Base-by-base conservation (phyloP, 2,888 invertebrate species). In the Cancer borealis region DNA sequence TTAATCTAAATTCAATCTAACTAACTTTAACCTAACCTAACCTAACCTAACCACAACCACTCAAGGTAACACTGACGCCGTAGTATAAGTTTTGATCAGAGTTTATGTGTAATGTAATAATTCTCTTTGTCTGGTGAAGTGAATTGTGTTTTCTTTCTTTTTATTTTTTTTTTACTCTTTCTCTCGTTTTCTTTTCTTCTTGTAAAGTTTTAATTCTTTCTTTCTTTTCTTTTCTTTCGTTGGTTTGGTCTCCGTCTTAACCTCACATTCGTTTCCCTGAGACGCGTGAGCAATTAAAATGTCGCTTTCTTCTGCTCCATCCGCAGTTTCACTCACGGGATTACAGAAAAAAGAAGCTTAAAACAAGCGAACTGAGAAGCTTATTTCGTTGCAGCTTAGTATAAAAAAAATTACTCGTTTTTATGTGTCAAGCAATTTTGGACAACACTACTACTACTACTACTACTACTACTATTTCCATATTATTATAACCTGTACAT, bases 291-390 rank as follows among this genome's bases (percentile, higher is more conserved):
- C 79, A 30, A 79, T 79, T 79, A 30, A 26, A 79, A 79, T 26
- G 79, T 79, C 79, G n/a, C 66, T 30, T 79, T 79, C 79, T 79
- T 79, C 79, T 30, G 30, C 79, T 26, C 30, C 14, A 79, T 79
- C 79, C 12, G 79, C 79, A 79, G 21, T 79, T 79, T 79, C 30
- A 79, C 30, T 79, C 30, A 79, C 79, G 30, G 79, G 66, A 66
- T 66, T 66, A 10, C 30, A 21, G 30, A 30, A 30, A 79, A 30
- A 54, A 54, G 17, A 14, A 54, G 54, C 54, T 54, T 79, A 79
- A 79, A 12, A 79, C 30, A 26, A 79, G 12, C 4, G 73, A 3
- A 26, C 73, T 21, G 10, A 30, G 79, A 30, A 79, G 30, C 79
- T 79, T 79, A 79, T 79, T 79, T 79, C 30, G 8, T 79, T 30